phyloP scores from a whole-genome alignment of 1,140 invertebrate genomes.

The Calycopis cecrops region DNA sequence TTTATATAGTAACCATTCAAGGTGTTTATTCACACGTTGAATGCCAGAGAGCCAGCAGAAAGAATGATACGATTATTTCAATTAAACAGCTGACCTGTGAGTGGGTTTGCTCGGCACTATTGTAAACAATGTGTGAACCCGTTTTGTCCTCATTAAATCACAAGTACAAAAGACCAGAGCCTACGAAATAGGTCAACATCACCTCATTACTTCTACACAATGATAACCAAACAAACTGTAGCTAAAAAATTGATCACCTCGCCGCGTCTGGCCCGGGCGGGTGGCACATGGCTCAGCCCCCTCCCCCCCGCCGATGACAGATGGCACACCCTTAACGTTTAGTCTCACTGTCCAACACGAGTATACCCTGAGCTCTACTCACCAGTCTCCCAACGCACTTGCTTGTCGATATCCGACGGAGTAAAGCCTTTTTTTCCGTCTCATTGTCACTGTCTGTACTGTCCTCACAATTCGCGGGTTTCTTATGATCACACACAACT shows the following conservation, averaged over 20 bases:
- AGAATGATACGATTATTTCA: too few relatives aligned
- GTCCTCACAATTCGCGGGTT: conserved; percentile 48
- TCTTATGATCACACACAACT: conserved; percentile 39
- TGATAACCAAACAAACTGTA: conserved; percentile 31
- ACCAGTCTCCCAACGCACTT: conserved; percentile 67
- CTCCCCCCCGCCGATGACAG: conserved; percentile 34
- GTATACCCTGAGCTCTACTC: conserved; percentile 26
- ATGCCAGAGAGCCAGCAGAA: too few relatives aligned
- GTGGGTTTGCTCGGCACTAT: neutral
- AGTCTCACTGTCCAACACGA: neutral
- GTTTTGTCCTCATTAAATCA: conserved; percentile 4
- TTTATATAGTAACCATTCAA: too few relatives aligned
- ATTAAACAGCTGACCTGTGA: neutral
- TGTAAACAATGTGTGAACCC: neutral
- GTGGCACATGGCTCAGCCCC: conserved; percentile 32
- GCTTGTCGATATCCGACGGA: conserved; percentile 63
- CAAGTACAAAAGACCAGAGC: conserved; percentile 4
- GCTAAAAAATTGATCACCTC: conserved; percentile 43
- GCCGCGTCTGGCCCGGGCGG: conserved; percentile 50
- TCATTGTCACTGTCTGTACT: conserved; percentile 69
- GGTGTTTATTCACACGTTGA: too few relatives aligned
- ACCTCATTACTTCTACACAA: conserved; percentile 30
- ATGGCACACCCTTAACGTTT: conserved; percentile 50
- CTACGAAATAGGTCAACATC: conserved; percentile 36
- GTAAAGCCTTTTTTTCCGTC: conserved; percentile 51